phyloP scores from a whole-genome alignment of 2,888 invertebrate genomes.

The Perithous albicinctus region DNA sequence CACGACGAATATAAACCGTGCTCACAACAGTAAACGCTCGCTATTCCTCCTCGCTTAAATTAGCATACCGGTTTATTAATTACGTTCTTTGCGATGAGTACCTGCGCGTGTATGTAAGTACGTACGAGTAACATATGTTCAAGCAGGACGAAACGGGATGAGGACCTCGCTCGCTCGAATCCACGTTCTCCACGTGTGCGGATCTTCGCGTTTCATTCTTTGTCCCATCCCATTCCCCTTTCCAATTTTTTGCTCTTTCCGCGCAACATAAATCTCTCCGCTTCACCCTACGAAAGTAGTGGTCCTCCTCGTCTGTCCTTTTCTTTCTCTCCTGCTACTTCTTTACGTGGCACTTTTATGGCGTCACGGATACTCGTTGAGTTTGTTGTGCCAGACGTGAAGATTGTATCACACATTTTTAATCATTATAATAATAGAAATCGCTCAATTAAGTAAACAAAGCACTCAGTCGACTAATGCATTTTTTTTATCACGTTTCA shows the following conservation, averaged over 20 bases:
- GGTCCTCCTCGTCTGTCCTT: conserved; percentile 1
- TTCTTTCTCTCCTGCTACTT: conserved; percentile 29
- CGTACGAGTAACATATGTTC: conserved; percentile 8
- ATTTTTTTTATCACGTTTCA: conserved; percentile 76
- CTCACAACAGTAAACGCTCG: conserved; percentile 69
- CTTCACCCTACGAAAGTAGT: conserved; percentile 56
- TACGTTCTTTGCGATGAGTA: conserved; percentile 68
- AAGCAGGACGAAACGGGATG: conserved; percentile 29
- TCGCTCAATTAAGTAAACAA: conserved; percentile 13
- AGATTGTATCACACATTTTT: conserved; percentile 1
- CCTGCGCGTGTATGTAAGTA: conserved; percentile 27
- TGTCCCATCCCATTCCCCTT: conserved; percentile 58
- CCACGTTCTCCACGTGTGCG: not conserved
- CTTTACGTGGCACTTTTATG: conserved; percentile 21
- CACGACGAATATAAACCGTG: conserved; percentile 54
- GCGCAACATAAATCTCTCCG: conserved; percentile 72
- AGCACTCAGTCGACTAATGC: conserved; percentile 50
- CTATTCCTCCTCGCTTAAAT: conserved; percentile 74
- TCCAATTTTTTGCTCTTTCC: conserved; percentile 54
- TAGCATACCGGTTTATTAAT: conserved; percentile 82
- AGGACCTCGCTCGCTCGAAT: conserved; percentile 20
- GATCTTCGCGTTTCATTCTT: conserved; percentile 29
- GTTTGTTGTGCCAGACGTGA: not conserved
- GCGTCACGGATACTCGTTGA: conserved; percentile 26
- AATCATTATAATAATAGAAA: not conserved